phyloP scores from a whole-genome alignment of 2,797 vertebrate genomes.

The Phrynocephalus guinanensis region DNA sequence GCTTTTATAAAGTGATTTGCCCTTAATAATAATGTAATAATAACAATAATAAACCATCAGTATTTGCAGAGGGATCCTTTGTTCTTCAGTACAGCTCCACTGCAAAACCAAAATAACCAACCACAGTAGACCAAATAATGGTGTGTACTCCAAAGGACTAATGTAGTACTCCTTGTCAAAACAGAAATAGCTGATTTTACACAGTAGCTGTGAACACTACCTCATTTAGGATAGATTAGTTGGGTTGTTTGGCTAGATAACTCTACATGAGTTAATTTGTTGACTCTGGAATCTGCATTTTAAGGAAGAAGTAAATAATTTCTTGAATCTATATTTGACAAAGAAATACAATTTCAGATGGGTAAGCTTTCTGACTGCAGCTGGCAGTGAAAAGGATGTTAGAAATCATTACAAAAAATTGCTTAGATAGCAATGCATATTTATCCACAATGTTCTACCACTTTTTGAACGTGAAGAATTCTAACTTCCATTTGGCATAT shows the following conservation, averaged over 20 bases:
- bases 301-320: slow-evolving; percentile 64
- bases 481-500: slow-evolving; percentile 58
- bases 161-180: slow-evolving; percentile 69
- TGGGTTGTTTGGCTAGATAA: slow-evolving; percentile 73
- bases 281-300: slow-evolving; percentile 61
- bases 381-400: slow-evolving; percentile 68
- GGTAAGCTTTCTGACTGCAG: slow-evolving; percentile 63
- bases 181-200: slow-evolving; percentile 71
- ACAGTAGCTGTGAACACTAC: slow-evolving; percentile 81
- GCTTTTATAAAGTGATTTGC: slow-evolving; percentile 67
- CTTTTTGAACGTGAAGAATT: slow-evolving; percentile 53
- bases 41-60: slow-evolving; percentile 42
- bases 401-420: slow-evolving; percentile 48
- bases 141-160: slow-evolving; percentile 80
- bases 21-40: slow-evolving; percentile 64
- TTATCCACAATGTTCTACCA: background rate
- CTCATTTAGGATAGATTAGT: slow-evolving; percentile 78
- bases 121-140: slow-evolving; percentile 78
- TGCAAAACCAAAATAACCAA: slow-evolving; percentile 76
- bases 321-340: slow-evolving; percentile 68
- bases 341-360: slow-evolving; percentile 46
- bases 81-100: slow-evolving; percentile 64
- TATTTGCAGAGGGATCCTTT: slow-evolving; percentile 64
- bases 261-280: slow-evolving; percentile 65
- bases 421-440: slow-evolving; percentile 14